Base-by-base conservation (phyloP, 2,888 invertebrate genomes). In the Drosophila flavopinicola region DNA sequence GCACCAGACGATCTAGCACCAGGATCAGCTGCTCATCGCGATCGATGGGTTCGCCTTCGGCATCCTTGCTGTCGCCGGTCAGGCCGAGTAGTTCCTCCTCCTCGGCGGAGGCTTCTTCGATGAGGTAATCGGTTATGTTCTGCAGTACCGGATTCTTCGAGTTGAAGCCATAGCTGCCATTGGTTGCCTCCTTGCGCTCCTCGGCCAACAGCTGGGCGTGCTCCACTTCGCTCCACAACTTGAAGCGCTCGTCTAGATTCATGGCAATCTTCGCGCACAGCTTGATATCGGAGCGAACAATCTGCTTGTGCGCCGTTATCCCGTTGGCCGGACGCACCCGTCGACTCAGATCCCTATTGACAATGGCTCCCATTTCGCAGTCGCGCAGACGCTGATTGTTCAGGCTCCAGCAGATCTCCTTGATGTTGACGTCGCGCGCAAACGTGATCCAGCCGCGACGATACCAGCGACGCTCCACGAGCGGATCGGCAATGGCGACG, bases 381-480 rank as follows among this genome's bases (percentile, higher is more conserved):
- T 91, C 91, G 1, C 90, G 84, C 41, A 91, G 70, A 86, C 99
- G 93, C 66, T 98, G 97, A 79, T 97, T 98, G 90, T 99, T 99
- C 35, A 99, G 93, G 90, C 97, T 98, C 99, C 99, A 99, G 91
- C 99, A 99, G 75, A 99, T 99, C 90, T 99, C 99, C 90, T 99
- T 99, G 75, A 99, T 99, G 91, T 99, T 99, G 39, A 99, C 98
- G 88, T 97, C 96, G 15, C 98, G 93, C 74, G 97, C 96, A 92
- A 99, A 99, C 0, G 99, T 99, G 29, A 99, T 98, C 99, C 99
- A 99, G 33, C 99, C 99, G 44, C 99, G 94, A 10, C 99, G 94
- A 91, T 97, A 96, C 96, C 99, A 99, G 37, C 98, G 94, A 17
- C 99, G 93, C 89, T 99, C 99, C 0, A 98, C 97, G 87, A 98